Base-by-base conservation (phyloP, 1,140 invertebrate species). In the Acromyrmex heyeri region DNA sequence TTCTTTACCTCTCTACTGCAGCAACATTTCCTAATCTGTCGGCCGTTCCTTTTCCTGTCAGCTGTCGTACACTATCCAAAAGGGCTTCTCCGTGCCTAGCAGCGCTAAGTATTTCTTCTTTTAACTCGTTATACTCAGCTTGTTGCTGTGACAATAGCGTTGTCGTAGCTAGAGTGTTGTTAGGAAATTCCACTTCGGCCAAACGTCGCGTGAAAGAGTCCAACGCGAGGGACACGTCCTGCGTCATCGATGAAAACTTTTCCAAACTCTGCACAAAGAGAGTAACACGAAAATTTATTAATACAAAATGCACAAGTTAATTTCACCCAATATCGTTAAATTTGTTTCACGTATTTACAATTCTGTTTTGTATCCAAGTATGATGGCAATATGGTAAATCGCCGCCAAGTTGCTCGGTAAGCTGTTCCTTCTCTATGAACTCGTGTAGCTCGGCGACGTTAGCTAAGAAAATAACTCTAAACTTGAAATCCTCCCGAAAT, bases 291-390 rank as follows among this genome's bases (percentile, higher is more conserved):
- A 62, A 34, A 67, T n/a, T 69, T 44, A 86, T 76, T 16, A 50
- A 57, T 67, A 55, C 34, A 86, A 24, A 59, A 88, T 69, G 70
- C 44, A 75, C 64, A n/a, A 83, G 50, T 70, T 57, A 86, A 86
- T 88, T 70, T 38, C 30, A 64, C 48, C 16, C 44, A 8, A 64
- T 87, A 27, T 27, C 12, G 10, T 1, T 72, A 48, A n/a, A 61
- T 77, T 72, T 6, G 14, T 73, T 21, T 53, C 38, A 34, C 73
- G 2, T 77, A 88, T 97, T 97, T 96, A 99, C 99, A 94, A 99
- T 97, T 96, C 99, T 96, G 94, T 99, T 98, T 92, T 99, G 97
- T 93, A 99, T 99, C 99, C 99, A 99, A 92, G 99, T 98, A 70
- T 98, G 97, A 95, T 99, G 98, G 90, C 98, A 98, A 95, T 99